Percentiles rank a stretch among this genome's conserved stretches.
These are phyloP conservation scores for Sebastes hubbsi DNA, from an alignment of 2,797 vertebrate genomes.

Conservation along the genomic window DNA sequence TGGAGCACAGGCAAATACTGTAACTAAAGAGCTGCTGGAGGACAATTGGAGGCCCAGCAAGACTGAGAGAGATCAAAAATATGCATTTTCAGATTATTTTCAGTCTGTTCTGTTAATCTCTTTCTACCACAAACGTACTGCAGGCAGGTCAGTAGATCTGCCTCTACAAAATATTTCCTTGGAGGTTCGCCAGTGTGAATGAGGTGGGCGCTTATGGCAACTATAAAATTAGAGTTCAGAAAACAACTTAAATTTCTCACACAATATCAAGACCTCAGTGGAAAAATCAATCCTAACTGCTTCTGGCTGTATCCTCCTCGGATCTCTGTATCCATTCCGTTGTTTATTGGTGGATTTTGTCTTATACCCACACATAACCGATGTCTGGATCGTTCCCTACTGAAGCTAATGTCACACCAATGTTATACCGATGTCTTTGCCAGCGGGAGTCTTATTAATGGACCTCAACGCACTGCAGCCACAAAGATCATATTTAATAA, in stretches of 20 bases:
- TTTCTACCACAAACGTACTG: not conserved
- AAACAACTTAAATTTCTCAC: not conserved
- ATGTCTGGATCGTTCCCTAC: not conserved
- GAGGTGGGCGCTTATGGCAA: not conserved
- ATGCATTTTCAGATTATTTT: not conserved
- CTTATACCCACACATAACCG: not conserved
- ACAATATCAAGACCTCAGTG: not conserved
- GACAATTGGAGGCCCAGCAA: not conserved
- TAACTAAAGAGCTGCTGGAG: constrained; percentile 10
- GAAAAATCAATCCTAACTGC: not conserved
- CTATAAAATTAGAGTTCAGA: not conserved
- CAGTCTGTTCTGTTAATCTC: not conserved
- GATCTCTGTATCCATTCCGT: not conserved
- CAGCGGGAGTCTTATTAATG: not conserved
- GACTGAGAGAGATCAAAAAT: not conserved
- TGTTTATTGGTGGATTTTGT: not conserved
- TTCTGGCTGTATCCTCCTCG: not conserved
- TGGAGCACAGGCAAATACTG: constrained; percentile 33
- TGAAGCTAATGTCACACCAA: not conserved
- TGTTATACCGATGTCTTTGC: not conserved
- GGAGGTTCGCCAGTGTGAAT: not conserved
- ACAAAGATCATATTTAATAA: constrained; percentile 8
- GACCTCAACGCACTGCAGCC: not conserved
- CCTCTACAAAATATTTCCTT: not conserved
- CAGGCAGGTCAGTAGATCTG: not conserved